Evolutionary conservation across 2,113 vertebrate species (phyloP).

Genomic region (Potamarius usumacintae): DNA sequence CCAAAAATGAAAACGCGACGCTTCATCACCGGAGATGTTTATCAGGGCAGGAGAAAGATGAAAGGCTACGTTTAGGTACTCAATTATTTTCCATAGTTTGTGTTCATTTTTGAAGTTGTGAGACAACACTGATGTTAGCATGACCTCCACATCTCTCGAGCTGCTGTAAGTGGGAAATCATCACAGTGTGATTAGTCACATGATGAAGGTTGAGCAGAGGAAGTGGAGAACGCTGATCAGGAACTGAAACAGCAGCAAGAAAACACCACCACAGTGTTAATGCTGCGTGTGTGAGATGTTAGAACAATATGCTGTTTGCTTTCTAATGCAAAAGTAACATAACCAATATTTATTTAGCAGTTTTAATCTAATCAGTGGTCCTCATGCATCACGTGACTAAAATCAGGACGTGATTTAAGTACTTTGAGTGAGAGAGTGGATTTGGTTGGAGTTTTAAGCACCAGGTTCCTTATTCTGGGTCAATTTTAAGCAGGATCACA

Average conservation of each 20-base stretch:
- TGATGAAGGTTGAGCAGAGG: conserved; percentile 24
- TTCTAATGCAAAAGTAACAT: neutral
- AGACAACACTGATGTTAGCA: neutral
- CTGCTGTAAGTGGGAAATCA: neutral
- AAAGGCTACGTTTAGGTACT: neutral
- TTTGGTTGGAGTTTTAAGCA: neutral
- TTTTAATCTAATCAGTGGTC: neutral
- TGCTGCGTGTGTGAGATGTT: neutral
- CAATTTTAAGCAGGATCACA: neutral
- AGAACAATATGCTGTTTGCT: neutral
- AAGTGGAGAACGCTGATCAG: conserved; percentile 26
- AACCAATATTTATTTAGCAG: neutral
- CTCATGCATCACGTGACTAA: neutral
- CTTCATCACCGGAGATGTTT: neutral
- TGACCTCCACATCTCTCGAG: neutral
- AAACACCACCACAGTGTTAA: neutral
- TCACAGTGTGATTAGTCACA: conserved; percentile 29
- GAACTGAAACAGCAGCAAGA: conserved; percentile 42
- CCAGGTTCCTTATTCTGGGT: neutral
- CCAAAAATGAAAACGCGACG: neutral
- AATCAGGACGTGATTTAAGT: neutral
- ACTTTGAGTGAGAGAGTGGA: neutral
- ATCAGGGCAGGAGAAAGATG: neutral
- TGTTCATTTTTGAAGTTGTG: neutral
- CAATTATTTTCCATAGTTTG: neutral